phyloP scores from a whole-genome alignment of 2,888 invertebrate genomes.

The Lithophane ornitopus region DNA sequence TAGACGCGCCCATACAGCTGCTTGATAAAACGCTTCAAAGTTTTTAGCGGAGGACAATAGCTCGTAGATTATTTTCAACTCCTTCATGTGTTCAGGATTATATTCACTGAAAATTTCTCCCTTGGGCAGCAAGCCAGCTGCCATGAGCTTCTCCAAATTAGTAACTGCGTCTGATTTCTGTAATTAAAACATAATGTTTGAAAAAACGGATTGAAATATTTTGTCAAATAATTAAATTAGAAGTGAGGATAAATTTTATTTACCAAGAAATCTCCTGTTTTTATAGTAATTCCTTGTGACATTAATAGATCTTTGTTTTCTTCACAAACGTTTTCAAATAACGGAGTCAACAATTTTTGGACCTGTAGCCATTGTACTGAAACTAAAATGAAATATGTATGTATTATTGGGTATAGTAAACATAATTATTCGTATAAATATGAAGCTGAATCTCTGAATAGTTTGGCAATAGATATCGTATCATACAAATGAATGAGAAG shows the following conservation, averaged over 20 bases:
- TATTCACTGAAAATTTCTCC: conserved; percentile 85
- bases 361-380: conserved; percentile 79
- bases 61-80: conserved; percentile 83
- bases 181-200: conserved; percentile 60
- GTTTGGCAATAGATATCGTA: conserved; percentile 42
- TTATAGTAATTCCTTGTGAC: conserved; percentile 78
- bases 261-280: conserved; percentile 81
- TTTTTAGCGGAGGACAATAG: conserved; percentile 90
- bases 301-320: conserved; percentile 76
- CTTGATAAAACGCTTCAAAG: conserved; percentile 90
- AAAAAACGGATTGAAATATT: not conserved
- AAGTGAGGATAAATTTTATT: conserved; percentile 15
- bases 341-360: conserved; percentile 81
- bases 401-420: not conserved
- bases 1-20: conserved; percentile 91
- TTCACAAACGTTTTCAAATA: conserved; percentile 87
- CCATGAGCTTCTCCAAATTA: conserved; percentile 75
- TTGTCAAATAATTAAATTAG: not conserved
- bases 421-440: not conserved
- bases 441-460: conserved; percentile 15
- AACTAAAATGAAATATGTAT: conserved; percentile 69
- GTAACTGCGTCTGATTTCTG: conserved; percentile 79
- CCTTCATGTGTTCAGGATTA: conserved; percentile 77
- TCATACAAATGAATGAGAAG: conserved; percentile 33
- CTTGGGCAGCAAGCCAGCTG: conserved; percentile 78